Percentiles rank a stretch among this genome's conserved stretches.
Evolutionary conservation across 2,797 vertebrate species (phyloP).

Genomic region (Sebastes hopkinsi): DNA sequence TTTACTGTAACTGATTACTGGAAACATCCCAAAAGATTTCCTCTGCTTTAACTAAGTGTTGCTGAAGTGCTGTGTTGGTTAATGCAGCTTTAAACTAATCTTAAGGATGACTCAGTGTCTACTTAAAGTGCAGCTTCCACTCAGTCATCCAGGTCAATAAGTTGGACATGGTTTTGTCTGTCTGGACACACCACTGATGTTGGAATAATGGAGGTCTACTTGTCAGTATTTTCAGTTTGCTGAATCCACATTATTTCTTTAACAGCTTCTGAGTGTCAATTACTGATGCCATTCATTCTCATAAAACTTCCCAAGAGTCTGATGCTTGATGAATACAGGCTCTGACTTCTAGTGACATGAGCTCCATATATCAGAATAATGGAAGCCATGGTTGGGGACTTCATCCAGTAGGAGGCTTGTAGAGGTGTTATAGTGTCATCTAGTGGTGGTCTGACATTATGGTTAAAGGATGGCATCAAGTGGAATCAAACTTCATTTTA

Average conservation of each 20-base stretch:
- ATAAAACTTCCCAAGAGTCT: neutral
- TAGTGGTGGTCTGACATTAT: neutral
- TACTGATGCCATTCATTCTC: neutral
- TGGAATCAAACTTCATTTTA: neutral
- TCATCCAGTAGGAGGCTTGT: neutral
- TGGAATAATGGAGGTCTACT: neutral
- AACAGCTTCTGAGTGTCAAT: neutral
- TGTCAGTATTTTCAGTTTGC: neutral
- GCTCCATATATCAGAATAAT: neutral
- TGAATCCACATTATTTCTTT: neutral
- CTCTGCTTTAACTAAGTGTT: accelerated
- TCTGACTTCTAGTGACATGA: neutral
- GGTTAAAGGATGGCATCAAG: neutral
- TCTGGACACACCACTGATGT: neutral
- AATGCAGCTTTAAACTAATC: neutral
- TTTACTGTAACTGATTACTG: neutral
- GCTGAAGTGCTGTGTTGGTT: neutral
- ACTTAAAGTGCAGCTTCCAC: neutral
- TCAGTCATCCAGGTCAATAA: neutral
- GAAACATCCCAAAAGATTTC: neutral
- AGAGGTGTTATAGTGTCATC: neutral
- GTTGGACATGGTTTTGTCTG: neutral
- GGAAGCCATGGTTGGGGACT: neutral
- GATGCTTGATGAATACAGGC: neutral
- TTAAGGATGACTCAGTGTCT: neutral